phyloP scores from a whole-genome alignment of 2,113 vertebrate species.

The Urocolius indicus region DNA sequence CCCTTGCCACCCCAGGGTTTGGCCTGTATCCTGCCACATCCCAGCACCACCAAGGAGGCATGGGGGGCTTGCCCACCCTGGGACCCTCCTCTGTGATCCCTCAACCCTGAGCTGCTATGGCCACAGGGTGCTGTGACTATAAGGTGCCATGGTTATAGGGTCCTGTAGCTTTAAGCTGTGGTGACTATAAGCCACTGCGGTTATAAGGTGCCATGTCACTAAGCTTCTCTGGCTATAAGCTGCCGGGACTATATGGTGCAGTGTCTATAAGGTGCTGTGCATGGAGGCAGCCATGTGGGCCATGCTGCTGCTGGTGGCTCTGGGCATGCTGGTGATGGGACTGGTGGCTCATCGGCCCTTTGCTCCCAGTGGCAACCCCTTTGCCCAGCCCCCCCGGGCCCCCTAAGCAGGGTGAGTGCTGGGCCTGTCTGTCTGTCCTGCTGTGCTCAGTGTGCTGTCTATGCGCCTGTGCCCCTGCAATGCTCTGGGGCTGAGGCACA shows the following conservation, averaged over 20 bases:
- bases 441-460: background rate
- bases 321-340: conserved; percentile 1
- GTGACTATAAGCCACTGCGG: too few relatives aligned
- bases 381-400: background rate
- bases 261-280: fast-evolving
- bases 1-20: background rate
- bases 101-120: fast-evolving
- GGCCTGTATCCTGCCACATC: background rate
- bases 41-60: background rate
- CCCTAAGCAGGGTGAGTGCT: conserved; percentile 78
- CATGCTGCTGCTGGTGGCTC: conserved; percentile 40
- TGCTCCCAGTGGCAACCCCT: conserved; percentile 61
- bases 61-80: too few relatives aligned
- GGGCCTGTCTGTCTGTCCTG: background rate
- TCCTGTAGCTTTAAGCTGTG: too few relatives aligned
- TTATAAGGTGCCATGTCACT: background rate
- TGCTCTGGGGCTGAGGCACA: background rate
- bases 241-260: too few relatives aligned
- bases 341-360: conserved; percentile 72
- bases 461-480: too few relatives aligned
- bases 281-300: conserved; percentile 62
- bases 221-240: too few relatives aligned
- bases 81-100: background rate
- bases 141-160: fast-evolving
- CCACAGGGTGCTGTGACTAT: too few relatives aligned